phyloP scores from a whole-genome alignment of 2,113 vertebrate species.

The Hassar affinis region DNA sequence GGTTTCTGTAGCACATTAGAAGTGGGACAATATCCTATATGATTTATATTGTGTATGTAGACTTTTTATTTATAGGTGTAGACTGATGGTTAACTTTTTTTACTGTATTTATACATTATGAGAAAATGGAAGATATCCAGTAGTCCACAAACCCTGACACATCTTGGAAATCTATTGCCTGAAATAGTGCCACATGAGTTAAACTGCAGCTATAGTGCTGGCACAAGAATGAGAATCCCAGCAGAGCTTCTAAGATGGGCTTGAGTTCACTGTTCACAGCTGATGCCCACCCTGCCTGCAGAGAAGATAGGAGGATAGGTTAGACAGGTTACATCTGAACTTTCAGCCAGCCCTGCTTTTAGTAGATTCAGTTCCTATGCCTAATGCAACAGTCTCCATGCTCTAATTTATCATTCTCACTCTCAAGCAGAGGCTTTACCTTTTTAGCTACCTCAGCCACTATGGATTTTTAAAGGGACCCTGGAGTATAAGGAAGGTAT shows the following conservation, averaged over 20 bases:
- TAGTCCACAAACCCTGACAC: background rate
- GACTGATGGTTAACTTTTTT: no score
- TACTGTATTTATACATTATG: background rate
- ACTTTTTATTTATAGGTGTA: no score
- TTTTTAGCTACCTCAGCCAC: constrained; percentile 8
- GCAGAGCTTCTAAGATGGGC: constrained; percentile 64
- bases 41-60: background rate
- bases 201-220: constrained; percentile 54
- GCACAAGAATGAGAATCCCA: constrained; percentile 53
- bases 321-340: constrained; percentile 38
- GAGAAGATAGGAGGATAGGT: background rate
- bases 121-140: constrained; percentile 36
- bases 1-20: background rate
- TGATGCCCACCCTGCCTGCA: constrained; percentile 25
- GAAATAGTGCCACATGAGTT: constrained; percentile 59
- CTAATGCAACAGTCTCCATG: constrained; percentile 68
- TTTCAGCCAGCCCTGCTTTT: constrained; percentile 44
- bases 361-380: constrained; percentile 61
- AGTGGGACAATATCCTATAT: background rate
- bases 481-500: background rate
- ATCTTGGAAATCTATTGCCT: constrained; percentile 44
- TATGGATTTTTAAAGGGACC: background rate
- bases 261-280: constrained; percentile 67
- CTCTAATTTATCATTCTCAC: constrained; percentile 73
- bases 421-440: constrained; percentile 61